These are phyloP conservation scores for Polyodon spathula DNA, from an alignment of 2,113 vertebrate species.

Conservation along the genomic window DNA sequence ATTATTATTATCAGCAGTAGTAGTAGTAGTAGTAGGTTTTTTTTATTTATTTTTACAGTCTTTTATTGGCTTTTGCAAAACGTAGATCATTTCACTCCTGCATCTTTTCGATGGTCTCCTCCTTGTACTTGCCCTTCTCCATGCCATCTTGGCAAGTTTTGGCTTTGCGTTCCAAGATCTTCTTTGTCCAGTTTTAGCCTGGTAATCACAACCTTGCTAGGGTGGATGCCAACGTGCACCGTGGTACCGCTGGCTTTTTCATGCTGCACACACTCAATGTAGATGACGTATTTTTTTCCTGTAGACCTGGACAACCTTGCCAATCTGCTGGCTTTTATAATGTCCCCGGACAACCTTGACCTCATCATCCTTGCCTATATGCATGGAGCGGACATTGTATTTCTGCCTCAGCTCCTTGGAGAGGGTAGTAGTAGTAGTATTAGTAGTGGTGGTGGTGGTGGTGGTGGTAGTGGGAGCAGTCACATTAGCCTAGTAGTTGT, in stretches of 20 bases:
- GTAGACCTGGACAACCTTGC: conserved; percentile 90
- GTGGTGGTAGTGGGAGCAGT: too few species aligned
- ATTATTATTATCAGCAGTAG: too few species aligned
- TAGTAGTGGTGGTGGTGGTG: too few species aligned
- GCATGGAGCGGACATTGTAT: too few species aligned
- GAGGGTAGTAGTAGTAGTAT: too few species aligned
- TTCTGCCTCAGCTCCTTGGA: too few species aligned
- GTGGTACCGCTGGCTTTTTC: conserved; percentile 89
- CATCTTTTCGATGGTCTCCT: conserved; percentile 91
- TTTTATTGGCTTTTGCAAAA: conserved; percentile 61
- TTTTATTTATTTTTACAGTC: conserved; percentile 49
- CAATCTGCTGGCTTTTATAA: conserved; percentile 91
- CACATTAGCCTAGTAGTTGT: too few species aligned
- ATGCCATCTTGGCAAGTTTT: conserved; percentile 85
- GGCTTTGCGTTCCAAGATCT: conserved; percentile 86
- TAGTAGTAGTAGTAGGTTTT: too few species aligned
- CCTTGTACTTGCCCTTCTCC: conserved; percentile 96
- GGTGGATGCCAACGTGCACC: conserved; percentile 85
- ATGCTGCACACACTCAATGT: conserved; percentile 83
- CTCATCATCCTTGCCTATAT: too few species aligned
- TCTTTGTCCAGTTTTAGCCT: conserved; percentile 92
- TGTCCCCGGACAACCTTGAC: conserved; percentile 88
- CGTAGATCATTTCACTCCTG: conserved; percentile 65
- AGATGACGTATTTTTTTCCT: conserved; percentile 89
- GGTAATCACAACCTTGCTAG: conserved; percentile 94